Evolutionary conservation across 2,797 vertebrate species (phyloP), one percentile per base, ranked within the genome.

Genomic region (Cottoperca gobio): DNA sequence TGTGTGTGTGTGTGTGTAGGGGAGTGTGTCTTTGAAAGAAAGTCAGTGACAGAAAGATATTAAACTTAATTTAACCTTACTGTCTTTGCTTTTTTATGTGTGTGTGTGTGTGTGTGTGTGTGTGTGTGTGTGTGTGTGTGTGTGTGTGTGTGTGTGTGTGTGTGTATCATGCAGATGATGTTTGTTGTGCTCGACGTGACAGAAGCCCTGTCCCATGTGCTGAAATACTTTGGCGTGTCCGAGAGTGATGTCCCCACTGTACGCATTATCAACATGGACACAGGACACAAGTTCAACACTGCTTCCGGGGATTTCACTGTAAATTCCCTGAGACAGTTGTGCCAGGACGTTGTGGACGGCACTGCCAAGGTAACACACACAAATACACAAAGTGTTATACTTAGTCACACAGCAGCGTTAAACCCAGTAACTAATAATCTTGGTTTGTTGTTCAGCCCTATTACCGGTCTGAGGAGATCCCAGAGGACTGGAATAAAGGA

Each of bases 401-500:
- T 17, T 7, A 28, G 24, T 21, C 63, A 35, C 26, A 40, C 23
- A 69, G 23, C 19, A 24, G 9, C 19, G 31, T 23, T 57, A 59
- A 73, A 45, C n/a, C 14, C 26, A 40, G 5, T 17, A 50, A 52
- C 21, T 42, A 21, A 17, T 62, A 8, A 7, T 70, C 35, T 21
- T 37, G 16, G 80, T 57, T 42, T 79, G 37, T 78, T 45, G 24
- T 72, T 42, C 73, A 96, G 96, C 91, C 95, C n/a, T 93, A 93
- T 73, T 89, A 93, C 62, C 85, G 92, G 78, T 96, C 95, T 1
- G 91, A 96, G 0, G 95, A 97, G 28, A 76, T 97, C 21, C 97
- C 98, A 0, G 94, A 96, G 19, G 96, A 97, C 89, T 99, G 97
- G 98, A 88, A 98, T 62, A 94, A 92, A 2, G 91, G 53, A 23